phyloP scores from a whole-genome alignment of 2,888 invertebrate species.

The Melinaea menophilus region DNA sequence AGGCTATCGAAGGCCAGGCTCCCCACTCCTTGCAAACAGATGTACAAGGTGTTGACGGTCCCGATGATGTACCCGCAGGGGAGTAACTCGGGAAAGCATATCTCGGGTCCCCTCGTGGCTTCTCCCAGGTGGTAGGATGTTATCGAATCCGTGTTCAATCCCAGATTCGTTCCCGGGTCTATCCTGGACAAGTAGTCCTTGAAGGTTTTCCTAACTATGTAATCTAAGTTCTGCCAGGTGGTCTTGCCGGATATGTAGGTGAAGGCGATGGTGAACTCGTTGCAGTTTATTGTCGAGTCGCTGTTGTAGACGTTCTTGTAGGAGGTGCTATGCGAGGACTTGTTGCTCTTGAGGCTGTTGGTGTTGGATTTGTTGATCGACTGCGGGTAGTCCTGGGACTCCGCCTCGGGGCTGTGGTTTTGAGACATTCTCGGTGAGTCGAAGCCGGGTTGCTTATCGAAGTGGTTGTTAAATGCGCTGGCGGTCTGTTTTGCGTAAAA shows the following conservation, averaged over 20 bases:
- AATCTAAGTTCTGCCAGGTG: slow-evolving; percentile 96
- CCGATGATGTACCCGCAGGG: slow-evolving; percentile 97
- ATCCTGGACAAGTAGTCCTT: slow-evolving; percentile 96
- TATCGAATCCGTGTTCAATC: slow-evolving; percentile 90
- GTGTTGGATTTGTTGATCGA: slow-evolving; percentile 72
- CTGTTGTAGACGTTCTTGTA: slow-evolving; percentile 73
- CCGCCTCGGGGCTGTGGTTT: slow-evolving; percentile 68
- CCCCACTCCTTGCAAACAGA: slow-evolving; percentile 92
- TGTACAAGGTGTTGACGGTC: slow-evolving; percentile 89
- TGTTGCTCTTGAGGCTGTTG: slow-evolving; percentile 76
- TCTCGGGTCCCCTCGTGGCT: slow-evolving; percentile 87
- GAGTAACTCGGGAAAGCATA: slow-evolving; percentile 90
- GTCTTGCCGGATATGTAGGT: slow-evolving; percentile 95
- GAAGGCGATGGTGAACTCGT: slow-evolving; percentile 90
- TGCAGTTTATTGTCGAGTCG: slow-evolving; percentile 78
- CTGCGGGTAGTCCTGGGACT: slow-evolving; percentile 64
- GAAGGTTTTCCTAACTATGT: slow-evolving; percentile 92
- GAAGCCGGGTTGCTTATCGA: slow-evolving; percentile 70
- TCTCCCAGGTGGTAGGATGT: slow-evolving; percentile 96
- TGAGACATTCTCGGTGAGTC: slow-evolving; percentile 70
- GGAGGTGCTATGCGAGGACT: slow-evolving; percentile 73
- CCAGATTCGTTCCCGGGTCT: slow-evolving; percentile 94
- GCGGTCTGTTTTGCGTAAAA: slow-evolving; percentile 76
- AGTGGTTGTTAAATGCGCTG: slow-evolving; percentile 67
- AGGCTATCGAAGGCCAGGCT: slow-evolving; percentile 96